Base-by-base conservation (phyloP, 2,888 invertebrate species). In the Anorthoa munda region DNA sequence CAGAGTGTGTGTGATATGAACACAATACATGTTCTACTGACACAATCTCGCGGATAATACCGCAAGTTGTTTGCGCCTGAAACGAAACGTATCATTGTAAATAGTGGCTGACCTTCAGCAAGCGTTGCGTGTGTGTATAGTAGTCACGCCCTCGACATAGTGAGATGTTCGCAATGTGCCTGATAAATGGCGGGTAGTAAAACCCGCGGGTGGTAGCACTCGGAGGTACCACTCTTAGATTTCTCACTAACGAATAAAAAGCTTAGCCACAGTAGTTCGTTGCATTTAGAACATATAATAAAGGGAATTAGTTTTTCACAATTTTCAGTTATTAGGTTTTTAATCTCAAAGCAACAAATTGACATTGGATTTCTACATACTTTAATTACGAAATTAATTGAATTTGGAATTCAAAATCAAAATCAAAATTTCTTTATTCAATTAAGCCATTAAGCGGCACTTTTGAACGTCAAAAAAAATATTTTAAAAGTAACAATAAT, bases 1-100 rank as follows among this genome's bases (percentile, higher is more conserved):
- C 13, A 51, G 50, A 26, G 45, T 48, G 39, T n/a, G 61, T 23
- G 64, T 13, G 65, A 26, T 66, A 60, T 55, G 45, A 66, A 68
- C 61, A 66, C 72, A 51, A 66, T 66, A 68, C 72, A 55, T 18
- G 67, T 68, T 53, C 53, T 23, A 50, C 46, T 26, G 69, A 79
- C 79, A 74, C 66, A 69, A 69, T 63, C 66, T 26, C 67, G 69
- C 66, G 63, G 45, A 70, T 69, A 59, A 51, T 65, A 65, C 21
- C 63, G 48, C 77, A 45, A n/a, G 48, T 26, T 58, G 65, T 59
- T 69, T 77, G 61, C 45, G 45, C 39, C 39, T 39, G 39, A 39
- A 39, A 0, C 65, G 55, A 58, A 51, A 53, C 59, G 55, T 56
- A 67, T 67, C 69, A 51, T 65, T 74, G 51, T 45, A 26, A 51